A percentile compares a stretch with the other conserved stretches of the same genome.
phyloP scores from a whole-genome alignment of 2,113 vertebrate genomes.

The Bothrops jararaca region DNA sequence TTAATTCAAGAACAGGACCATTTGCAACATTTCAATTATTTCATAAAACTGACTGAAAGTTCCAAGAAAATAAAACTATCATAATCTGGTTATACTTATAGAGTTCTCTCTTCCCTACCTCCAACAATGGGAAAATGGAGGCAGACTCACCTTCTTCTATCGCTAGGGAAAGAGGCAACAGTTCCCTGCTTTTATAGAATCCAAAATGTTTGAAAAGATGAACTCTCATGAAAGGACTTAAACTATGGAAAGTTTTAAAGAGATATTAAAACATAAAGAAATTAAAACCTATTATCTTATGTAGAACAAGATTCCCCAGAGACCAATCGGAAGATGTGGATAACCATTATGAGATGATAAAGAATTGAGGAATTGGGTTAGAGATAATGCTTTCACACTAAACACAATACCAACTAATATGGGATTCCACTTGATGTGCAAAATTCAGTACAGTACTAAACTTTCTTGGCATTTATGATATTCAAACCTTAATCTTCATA shows the following conservation, averaged over 20 bases:
- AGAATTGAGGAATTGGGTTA: background rate
- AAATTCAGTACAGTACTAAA: background rate
- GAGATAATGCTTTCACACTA: background rate
- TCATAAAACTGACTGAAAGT: background rate
- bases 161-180: background rate
- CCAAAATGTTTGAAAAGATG: background rate
- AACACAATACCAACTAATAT: background rate
- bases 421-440: background rate
- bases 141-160: background rate
- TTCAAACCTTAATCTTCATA: background rate
- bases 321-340: background rate
- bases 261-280: background rate
- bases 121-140: background rate
- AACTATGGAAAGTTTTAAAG: background rate
- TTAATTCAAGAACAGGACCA: slow-evolving; percentile 1
- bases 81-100: background rate
- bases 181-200: background rate
- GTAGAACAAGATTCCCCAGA: background rate
- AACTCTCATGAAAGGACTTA: background rate
- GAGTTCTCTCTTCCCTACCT: background rate
- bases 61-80: background rate
- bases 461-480: background rate
- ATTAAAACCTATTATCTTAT: background rate
- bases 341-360: background rate
- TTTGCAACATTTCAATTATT: background rate